These are phyloP conservation scores for Hippopotamyrus pictus DNA, from an alignment of 2,797 vertebrate species.

Conservation along the genomic window DNA sequence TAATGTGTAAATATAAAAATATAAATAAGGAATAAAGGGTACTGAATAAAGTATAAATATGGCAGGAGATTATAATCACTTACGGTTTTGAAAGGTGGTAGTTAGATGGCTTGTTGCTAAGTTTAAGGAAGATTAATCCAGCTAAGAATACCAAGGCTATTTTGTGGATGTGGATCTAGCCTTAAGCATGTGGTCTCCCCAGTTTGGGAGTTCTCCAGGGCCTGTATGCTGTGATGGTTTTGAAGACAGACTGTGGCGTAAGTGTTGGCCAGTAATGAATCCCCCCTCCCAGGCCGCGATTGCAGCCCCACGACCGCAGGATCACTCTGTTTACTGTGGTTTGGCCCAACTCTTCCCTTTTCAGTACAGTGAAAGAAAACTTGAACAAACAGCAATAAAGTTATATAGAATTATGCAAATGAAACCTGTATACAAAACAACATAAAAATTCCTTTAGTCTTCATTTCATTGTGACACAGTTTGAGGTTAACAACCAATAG, in stretches of 20 bases:
- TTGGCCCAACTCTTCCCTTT: constrained; percentile 57
- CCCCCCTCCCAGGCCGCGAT: constrained; percentile 47
- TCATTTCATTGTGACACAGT: constrained; percentile 32
- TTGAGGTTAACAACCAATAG: constrained; percentile 35
- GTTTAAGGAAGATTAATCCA: background rate
- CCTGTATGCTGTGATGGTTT: constrained; percentile 20
- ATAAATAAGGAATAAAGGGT: background rate
- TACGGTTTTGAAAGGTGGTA: background rate
- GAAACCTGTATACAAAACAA: constrained; percentile 41
- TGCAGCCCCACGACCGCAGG: constrained; percentile 46
- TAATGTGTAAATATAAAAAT: too few relatives aligned
- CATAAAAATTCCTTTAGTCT: constrained; percentile 36
- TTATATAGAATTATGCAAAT: constrained; percentile 51
- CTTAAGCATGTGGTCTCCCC: constrained; percentile 29
- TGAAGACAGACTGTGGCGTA: constrained; percentile 31
- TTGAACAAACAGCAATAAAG: constrained; percentile 52
- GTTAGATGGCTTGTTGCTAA: background rate
- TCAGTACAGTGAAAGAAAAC: constrained; percentile 55
- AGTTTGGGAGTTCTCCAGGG: constrained; percentile 25
- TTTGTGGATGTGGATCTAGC: background rate
- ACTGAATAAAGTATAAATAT: background rate
- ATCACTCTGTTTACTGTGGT: constrained; percentile 59
- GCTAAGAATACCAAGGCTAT: background rate
- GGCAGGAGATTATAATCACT: background rate
- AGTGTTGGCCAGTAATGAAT: constrained; percentile 52